Percentiles rank a stretch among this genome's conserved stretches.
Evolutionary conservation across 2,888 invertebrate species (phyloP).

Genomic region (Agrotis clavis): DNA sequence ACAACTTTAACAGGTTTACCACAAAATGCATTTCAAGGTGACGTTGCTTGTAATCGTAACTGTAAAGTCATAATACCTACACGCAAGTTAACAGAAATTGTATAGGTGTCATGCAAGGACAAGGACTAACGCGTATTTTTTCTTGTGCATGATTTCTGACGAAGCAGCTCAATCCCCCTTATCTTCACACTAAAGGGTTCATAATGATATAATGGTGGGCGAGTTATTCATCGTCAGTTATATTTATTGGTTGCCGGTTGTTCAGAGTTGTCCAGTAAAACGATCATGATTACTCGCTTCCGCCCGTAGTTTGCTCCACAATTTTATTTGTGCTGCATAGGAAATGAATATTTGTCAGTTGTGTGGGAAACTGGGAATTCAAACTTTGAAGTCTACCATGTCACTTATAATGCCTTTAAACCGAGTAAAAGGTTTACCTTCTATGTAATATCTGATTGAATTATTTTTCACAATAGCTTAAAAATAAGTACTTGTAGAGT

Average conservation of each 20-base stretch:
- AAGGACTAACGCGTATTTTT: slow-evolving; percentile 20
- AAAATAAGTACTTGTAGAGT: not conserved
- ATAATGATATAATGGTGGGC: slow-evolving; percentile 29
- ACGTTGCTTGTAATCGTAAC: slow-evolving; percentile 20
- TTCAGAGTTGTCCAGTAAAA: slow-evolving; percentile 66
- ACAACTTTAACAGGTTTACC: slow-evolving; percentile 19
- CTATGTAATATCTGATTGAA: not conserved
- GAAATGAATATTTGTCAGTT: slow-evolving; percentile 26
- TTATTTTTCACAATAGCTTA: not conserved
- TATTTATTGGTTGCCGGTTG: slow-evolving; percentile 61
- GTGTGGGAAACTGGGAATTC: not conserved
- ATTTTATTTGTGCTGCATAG: slow-evolving; percentile 24
- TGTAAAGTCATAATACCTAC: slow-evolving; percentile 22
- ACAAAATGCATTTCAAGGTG: slow-evolving; percentile 46
- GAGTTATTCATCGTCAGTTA: slow-evolving; percentile 43
- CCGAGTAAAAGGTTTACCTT: not conserved
- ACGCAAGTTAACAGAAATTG: slow-evolving; percentile 2
- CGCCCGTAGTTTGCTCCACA: slow-evolving; percentile 68
- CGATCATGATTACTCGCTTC: slow-evolving; percentile 76
- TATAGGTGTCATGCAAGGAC: not conserved
- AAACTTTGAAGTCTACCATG: slow-evolving; percentile 8
- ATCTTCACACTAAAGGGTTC: slow-evolving; percentile 34
- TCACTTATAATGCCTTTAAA: not conserved
- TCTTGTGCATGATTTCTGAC: slow-evolving; percentile 10
- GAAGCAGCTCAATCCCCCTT: not conserved